Evolutionary conservation across 1,140 invertebrate species (phyloP).

Genomic region (Metaphire vulgaris): DNA sequence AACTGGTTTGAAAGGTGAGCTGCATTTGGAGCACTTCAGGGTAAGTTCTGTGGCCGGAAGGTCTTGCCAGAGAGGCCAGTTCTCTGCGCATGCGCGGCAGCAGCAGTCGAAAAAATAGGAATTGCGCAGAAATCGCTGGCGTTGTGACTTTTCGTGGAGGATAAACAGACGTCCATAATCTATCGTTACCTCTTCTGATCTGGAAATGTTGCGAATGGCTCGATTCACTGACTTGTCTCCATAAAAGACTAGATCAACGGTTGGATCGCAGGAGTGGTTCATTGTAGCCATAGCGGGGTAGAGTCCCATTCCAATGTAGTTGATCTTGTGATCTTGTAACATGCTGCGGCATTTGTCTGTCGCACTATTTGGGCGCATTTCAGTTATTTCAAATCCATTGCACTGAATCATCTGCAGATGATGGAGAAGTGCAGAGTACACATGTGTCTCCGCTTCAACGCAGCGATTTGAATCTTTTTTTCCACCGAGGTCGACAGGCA

Average conservation of each 20-base stretch:
- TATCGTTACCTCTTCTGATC: slow-evolving; percentile 72
- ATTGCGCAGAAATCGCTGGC: slow-evolving; percentile 63
- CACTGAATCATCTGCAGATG: not conserved
- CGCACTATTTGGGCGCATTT: not conserved
- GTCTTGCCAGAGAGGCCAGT: slow-evolving; percentile 68
- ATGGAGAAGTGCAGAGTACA: not conserved
- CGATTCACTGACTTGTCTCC: slow-evolving; percentile 54
- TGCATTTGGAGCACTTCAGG: slow-evolving; percentile 40
- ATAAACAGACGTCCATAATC: slow-evolving; percentile 88
- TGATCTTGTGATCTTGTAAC: not conserved
- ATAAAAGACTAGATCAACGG: slow-evolving; percentile 75
- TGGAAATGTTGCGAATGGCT: slow-evolving; percentile 38
- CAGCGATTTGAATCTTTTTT: too few species aligned
- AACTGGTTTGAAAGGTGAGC: slow-evolving; percentile 54
- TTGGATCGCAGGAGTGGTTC: slow-evolving; percentile 87
- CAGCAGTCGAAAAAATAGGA: slow-evolving; percentile 82
- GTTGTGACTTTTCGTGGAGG: slow-evolving; percentile 58
- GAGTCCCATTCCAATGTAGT: not conserved
- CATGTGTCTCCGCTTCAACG: not conserved
- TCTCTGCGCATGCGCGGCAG: slow-evolving; percentile 69
- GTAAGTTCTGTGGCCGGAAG: not conserved
- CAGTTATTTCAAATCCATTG: not conserved
- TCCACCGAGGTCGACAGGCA: not conserved
- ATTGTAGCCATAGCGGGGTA: slow-evolving; percentile 60
- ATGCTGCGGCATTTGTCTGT: not conserved